Conservation (phyloP, 92 coral and sea anemone species). For the Diadumene lineata region DNA sequence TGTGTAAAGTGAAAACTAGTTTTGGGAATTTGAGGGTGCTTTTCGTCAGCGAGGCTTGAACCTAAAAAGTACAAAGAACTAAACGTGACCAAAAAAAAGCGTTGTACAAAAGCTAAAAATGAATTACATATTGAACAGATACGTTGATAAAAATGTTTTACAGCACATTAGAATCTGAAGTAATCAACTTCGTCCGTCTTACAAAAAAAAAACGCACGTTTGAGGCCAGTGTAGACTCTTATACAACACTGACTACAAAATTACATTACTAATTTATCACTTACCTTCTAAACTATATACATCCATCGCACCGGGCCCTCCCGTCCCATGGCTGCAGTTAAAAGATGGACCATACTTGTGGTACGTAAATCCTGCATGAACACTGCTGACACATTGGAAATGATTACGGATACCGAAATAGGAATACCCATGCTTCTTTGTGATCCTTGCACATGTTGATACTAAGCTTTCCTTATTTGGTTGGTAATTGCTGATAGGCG, state of each 20-base stretch:
- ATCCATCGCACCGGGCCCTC: conserved; percentile 50
- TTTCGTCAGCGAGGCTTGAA: conserved; percentile 3
- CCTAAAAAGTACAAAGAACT: conserved; percentile 2
- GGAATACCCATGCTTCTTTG: conserved; percentile 34
- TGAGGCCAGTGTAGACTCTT: no score
- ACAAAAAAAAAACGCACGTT: not conserved
- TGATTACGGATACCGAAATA: conserved; percentile 53
- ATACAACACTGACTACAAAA: not conserved
- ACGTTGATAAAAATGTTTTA: no score
- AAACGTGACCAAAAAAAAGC: no score
- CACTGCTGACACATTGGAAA: conserved; percentile 47
- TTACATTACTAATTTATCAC: not conserved
- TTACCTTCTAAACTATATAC: conserved; percentile 66
- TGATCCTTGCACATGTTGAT: conserved; percentile 36
- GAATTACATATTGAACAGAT: no score
- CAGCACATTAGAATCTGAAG: no score
- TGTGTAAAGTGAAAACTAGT: no score
- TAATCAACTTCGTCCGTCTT: no score
- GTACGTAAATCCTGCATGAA: conserved; percentile 50
- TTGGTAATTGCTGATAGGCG: not conserved
- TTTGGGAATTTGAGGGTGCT: no score
- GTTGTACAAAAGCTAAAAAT: no score
- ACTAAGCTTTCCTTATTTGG: not conserved
- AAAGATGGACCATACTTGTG: conserved; percentile 50
- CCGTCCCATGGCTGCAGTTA: conserved; percentile 58